Evolutionary conservation across 2,888 invertebrate species (phyloP).

Genomic region (Ceratothoa steindachneri): DNA sequence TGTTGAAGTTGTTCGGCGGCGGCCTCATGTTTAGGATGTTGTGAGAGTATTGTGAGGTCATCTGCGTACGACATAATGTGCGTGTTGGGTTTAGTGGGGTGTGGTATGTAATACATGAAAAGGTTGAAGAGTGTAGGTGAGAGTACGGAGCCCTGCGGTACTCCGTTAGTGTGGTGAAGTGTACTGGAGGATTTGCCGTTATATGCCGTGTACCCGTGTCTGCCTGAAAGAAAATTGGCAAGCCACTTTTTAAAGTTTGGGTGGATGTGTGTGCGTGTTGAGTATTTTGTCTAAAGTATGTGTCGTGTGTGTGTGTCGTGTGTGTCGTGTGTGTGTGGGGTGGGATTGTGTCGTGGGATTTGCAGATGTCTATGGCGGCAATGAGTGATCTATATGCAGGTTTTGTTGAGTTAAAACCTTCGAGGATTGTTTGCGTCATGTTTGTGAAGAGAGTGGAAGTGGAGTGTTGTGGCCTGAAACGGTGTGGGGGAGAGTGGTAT

Average conservation of each 20-base stretch:
- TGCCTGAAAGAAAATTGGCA: background rate
- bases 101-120: no score
- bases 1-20: no score
- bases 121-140: background rate
- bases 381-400: background rate
- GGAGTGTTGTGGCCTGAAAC: background rate
- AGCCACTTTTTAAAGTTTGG: background rate
- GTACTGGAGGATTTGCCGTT: background rate
- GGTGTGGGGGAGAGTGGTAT: background rate
- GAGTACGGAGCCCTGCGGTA: background rate
- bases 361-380: background rate
- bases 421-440: background rate
- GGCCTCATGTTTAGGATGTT: no score
- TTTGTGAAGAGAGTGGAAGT: background rate
- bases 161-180: background rate
- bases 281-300: no score
- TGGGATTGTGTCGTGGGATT: background rate
- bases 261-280: background rate
- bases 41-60: no score
- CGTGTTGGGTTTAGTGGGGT: no score
- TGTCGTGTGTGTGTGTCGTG: background rate
- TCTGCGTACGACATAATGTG: no score
- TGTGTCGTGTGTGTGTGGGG: background rate
- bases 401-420: background rate
- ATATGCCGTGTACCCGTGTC: background rate